These are phyloP conservation scores for Choloepus hoffmanni DNA, from an alignment of 2,113 vertebrate species.

Conservation along the genomic window DNA sequence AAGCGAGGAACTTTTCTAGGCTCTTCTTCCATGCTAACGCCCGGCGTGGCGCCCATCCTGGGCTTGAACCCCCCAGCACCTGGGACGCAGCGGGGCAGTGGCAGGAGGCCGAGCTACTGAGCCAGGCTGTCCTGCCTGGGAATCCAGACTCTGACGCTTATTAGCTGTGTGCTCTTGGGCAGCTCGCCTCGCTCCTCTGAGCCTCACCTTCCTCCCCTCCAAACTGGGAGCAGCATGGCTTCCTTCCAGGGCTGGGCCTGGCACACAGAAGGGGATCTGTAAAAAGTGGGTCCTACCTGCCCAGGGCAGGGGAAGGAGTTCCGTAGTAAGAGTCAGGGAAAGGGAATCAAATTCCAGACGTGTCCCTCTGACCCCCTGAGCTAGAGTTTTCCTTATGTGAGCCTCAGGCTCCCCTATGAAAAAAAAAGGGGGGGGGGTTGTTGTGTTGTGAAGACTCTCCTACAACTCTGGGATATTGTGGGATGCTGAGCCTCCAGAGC, in stretches of 20 bases:
- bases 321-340: not conserved
- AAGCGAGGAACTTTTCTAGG: not conserved
- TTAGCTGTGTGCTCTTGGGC: not conserved
- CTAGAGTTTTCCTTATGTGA: constrained; percentile 53
- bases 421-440: constrained; percentile 8
- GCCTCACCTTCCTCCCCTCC: constrained; percentile 20
- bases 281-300: not conserved
- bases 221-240: not conserved
- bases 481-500: constrained; percentile 15
- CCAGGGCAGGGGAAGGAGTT: not conserved
- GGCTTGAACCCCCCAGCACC: not conserved
- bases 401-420: constrained; percentile 49
- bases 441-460: constrained; percentile 60
- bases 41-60: fast-evolving
- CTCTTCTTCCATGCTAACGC: not conserved
- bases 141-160: not conserved
- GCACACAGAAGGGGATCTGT: not conserved
- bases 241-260: not conserved
- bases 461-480: constrained; percentile 59
- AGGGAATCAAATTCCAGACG: constrained; percentile 70
- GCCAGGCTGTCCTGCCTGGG: not conserved
- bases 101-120: not conserved
- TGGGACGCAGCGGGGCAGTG: not conserved
- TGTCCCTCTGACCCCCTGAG: constrained; percentile 32
- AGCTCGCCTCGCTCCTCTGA: not conserved